phyloP scores from a whole-genome alignment of 2,888 invertebrate genomes.

The Rhimphoctona megacephalus region DNA sequence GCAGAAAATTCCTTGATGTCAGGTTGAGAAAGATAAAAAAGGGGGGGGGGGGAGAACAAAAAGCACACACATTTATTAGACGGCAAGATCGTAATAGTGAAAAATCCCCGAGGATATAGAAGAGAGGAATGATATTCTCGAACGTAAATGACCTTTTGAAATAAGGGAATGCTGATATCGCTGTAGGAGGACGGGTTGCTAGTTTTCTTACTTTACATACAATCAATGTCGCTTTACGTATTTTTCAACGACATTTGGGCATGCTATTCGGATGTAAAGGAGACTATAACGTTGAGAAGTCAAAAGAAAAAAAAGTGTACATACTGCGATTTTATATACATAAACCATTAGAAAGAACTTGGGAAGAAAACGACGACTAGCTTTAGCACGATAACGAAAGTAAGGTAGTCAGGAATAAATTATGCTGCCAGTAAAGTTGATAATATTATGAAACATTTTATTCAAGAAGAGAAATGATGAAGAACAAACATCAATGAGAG shows the following conservation, averaged over 20 bases:
- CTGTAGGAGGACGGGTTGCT: conserved; percentile 20
- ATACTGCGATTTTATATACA: conserved; percentile 14
- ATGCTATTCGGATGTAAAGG: conserved; percentile 52
- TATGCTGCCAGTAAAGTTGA: not conserved
- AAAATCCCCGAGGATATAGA: conserved; percentile 52
- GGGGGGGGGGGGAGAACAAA: conserved; percentile 21
- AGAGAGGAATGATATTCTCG: conserved; percentile 54
- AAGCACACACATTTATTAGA: conserved; percentile 64
- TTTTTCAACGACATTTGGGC: conserved; percentile 60
- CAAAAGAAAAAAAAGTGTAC: conserved; percentile 13
- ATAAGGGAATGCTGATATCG: conserved; percentile 61
- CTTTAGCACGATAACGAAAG: conserved; percentile 30
- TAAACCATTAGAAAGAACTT: conserved; percentile 32
- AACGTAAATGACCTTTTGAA: conserved; percentile 61
- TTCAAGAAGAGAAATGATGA: not conserved
- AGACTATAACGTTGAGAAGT: conserved; percentile 17
- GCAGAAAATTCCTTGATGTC: not conserved
- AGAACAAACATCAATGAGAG: not conserved
- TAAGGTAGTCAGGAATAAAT: not conserved
- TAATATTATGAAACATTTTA: not conserved
- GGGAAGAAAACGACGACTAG: conserved; percentile 31
- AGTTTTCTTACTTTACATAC: conserved; percentile 24
- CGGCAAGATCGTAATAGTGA: conserved; percentile 24
- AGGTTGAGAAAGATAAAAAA: conserved; percentile 37
- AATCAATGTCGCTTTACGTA: conserved; percentile 26